Evolutionary conservation across 2,888 invertebrate genomes (phyloP).

Genomic region (Elegia similella): DNA sequence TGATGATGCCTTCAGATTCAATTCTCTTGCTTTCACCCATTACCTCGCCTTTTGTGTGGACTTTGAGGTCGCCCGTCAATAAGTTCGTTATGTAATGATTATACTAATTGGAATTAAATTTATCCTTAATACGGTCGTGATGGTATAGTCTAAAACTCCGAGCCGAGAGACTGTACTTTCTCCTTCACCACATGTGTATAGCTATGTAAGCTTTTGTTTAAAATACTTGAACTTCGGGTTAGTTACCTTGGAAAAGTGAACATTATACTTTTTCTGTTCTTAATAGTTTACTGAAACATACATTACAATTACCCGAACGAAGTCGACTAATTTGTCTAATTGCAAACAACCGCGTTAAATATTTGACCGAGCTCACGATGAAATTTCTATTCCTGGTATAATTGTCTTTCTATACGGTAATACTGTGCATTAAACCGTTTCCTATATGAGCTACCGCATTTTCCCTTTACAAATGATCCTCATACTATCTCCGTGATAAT

Average conservation of each 20-base stretch:
- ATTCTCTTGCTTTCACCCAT: constrained; percentile 71
- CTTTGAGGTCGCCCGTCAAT: constrained; percentile 46
- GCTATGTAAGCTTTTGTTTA: constrained; percentile 29
- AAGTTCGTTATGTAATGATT: constrained; percentile 47
- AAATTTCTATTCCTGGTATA: constrained; percentile 1
- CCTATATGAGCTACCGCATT: constrained; percentile 16
- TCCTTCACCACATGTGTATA: constrained; percentile 29
- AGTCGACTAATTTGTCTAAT: background rate
- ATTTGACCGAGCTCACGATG: background rate
- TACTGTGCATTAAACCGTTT: background rate
- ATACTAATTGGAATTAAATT: constrained; percentile 42
- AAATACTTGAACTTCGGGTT: constrained; percentile 18
- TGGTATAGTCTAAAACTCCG: constrained; percentile 33
- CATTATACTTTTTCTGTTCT: background rate
- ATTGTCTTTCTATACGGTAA: constrained; percentile 25
- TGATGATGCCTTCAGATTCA: constrained; percentile 71
- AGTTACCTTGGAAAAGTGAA: background rate
- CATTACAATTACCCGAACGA: too few relatives aligned
- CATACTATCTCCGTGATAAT: constrained; percentile 22
- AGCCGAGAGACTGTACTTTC: constrained; percentile 39
- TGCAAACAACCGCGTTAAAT: background rate
- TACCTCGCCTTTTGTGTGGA: constrained; percentile 60
- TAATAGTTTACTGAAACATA: background rate
- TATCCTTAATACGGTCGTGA: constrained; percentile 39
- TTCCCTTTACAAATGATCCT: background rate